Base-by-base conservation (phyloP, 2,797 vertebrate species). In the Darevskia mixta region DNA sequence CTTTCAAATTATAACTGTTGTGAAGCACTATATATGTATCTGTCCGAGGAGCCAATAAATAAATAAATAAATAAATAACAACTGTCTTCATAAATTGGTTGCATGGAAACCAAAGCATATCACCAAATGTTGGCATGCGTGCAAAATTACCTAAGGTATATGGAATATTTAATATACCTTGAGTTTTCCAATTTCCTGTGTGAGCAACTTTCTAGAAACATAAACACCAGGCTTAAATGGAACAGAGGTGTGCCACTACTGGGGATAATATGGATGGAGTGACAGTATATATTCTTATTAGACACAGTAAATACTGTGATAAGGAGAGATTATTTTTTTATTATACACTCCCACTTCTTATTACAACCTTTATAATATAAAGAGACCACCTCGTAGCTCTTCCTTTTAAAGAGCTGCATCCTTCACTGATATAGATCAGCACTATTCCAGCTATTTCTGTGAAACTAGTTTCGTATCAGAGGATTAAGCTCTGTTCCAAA, bases 351-450 rank as follows among this genome's bases (percentile, higher is more conserved):
- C 72, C 76, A 87, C n/a, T 67, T 79, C 89, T 94, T 88, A 93
- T 93, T 92, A 92, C 49, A 55, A 72, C 13, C n/a, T 69, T 79
- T 88, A 93, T 88, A 93, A 92, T 92, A 92, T 91, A 87, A 93
- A 84, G 80, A 87, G 84, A 90, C 66, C 88, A 92, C 49, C 2
- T 89, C 72, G 11, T 20, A 86, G 32, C 23, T 73, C 87, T 86
- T 87, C 77, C 8, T 69, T 49, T 75, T 45, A 69, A 77, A 41
- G 27, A 10, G 8, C 45, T 90, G 76, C 71, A n/a, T 87, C 85
- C 86, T 66, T 91, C 81, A 79, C 78, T 89, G 85, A 73, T 84
- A 82, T 76, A 76, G 90, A 84, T 64, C 25, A 81, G 32, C 79
- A 76, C 7, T 49, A 38, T 80, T 23, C 85, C 64, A 32, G 29